These are phyloP conservation scores for Natrix natrix DNA, from an alignment of 2,797 vertebrate species.

Conservation along the genomic window DNA sequence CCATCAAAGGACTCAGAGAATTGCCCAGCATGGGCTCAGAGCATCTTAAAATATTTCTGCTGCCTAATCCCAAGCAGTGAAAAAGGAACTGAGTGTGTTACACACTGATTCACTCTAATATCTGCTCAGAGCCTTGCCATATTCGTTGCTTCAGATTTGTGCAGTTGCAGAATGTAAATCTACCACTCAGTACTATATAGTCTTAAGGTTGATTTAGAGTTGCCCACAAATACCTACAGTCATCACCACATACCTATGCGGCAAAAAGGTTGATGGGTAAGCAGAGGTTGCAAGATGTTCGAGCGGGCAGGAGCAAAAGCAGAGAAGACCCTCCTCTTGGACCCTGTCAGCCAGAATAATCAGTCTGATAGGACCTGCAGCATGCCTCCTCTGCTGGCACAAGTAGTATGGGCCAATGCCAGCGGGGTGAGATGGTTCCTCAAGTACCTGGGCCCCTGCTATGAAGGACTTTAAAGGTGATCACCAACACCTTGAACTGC, in stretches of 20 bases:
- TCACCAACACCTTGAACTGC: background rate
- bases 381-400: background rate
- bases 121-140: background rate
- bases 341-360: background rate
- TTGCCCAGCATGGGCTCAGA: background rate
- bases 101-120: background rate
- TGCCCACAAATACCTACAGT: background rate
- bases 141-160: background rate
- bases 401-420: background rate
- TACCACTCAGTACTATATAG: background rate
- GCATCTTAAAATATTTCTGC: background rate
- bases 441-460: background rate
- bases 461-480: background rate
- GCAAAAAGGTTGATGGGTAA: background rate
- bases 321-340: background rate
- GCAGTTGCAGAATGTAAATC: background rate
- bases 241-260: background rate
- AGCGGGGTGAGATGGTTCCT: background rate
- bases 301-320: background rate
- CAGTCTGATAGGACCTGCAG: background rate
- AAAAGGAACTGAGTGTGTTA: background rate
- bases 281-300: background rate
- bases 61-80: background rate
- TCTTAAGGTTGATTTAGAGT: background rate
- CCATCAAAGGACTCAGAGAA: background rate